These are phyloP conservation scores for Opisthograptis luteolata DNA, from an alignment of 2,888 invertebrate genomes.

Conservation along the genomic window DNA sequence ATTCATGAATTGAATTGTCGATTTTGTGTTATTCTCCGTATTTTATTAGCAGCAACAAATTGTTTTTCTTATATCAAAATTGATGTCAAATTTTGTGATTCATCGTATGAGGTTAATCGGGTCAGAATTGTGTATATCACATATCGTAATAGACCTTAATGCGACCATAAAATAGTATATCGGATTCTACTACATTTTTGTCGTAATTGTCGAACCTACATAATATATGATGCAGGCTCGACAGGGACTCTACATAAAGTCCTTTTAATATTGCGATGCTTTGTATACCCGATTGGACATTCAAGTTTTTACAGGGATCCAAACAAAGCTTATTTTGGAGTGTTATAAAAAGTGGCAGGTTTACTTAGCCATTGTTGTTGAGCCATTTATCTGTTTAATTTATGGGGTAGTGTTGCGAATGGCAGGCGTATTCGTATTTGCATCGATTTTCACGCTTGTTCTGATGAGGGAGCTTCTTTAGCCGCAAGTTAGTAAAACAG, in stretches of 20 bases:
- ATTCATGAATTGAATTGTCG: too few species aligned
- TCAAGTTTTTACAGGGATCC: constrained; percentile 70
- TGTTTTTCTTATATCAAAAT: background rate
- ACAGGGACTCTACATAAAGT: too few species aligned
- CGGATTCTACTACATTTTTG: constrained; percentile 55
- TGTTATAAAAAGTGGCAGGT: constrained; percentile 73
- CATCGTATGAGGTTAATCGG: background rate
- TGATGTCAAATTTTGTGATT: background rate
- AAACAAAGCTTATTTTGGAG: constrained; percentile 75
- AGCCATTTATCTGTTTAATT: constrained; percentile 82
- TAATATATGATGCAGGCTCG: too few species aligned
- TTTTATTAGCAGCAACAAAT: too few species aligned
- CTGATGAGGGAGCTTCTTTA: constrained; percentile 21
- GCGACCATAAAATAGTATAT: constrained; percentile 57
- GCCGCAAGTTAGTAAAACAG: constrained; percentile 24
- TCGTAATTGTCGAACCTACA: constrained; percentile 54
- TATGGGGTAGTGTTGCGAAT: constrained; percentile 78
- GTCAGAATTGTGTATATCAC: constrained; percentile 22
- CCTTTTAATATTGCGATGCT: constrained; percentile 63
- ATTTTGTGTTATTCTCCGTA: too few species aligned
- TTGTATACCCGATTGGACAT: constrained; percentile 68
- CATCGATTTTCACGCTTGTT: constrained; percentile 47
- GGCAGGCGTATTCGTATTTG: constrained; percentile 66
- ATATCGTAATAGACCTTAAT: constrained; percentile 57
- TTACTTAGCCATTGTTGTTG: constrained; percentile 80